Base-by-base conservation (phyloP, 2,113 vertebrate genomes). In the Callipepla squamata region DNA sequence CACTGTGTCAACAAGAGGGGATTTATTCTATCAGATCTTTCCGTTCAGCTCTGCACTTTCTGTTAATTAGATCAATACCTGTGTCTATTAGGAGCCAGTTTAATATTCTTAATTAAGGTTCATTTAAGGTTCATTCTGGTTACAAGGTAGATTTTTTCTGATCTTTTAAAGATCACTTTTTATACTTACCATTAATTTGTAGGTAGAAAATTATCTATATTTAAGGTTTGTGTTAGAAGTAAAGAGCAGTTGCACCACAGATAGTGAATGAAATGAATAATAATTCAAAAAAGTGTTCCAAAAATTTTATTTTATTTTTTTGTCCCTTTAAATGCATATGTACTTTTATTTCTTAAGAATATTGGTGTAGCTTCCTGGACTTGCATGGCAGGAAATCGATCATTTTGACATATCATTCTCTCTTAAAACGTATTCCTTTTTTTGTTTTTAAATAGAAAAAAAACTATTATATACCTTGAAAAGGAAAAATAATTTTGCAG, bases 41-140 rank as follows among this genome's bases (percentile, higher is more conserved):
- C 85, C 7, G 4, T 68, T 92, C 83, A 81, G 62, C 86, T 79
- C 18, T 81, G 94, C 65, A 93, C 62, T 96, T 96, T 70, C 80
- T 94, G 89, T 69, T 96, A 93, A 96, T 92, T 88, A 81, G 89
- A 96, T 96, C 96, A 89, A 96, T 96, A 95, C 62, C 30, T 76
- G 45, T 86, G 53, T 80, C 86, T 95, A 53, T 81, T 76, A 92
- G 58, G 53, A 94, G 40, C 48, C 78, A 30, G 45, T 34, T 94
- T 95, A 89, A 94, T 87, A 93, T 81, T 92, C 84, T 89, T 90
- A 94, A 94, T 93, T 79, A 92, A 85, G 53, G 94, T 93, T 93
- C 89, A 95, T 81, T 89, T 90, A 76, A 93, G 80, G 93, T 92
- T 93, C 87, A 94, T 68, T 72, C 69, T 93, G 36, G 58, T 73